These are phyloP conservation scores for Perdita meconis DNA, from an alignment of 2,888 invertebrate genomes.

Conservation along the genomic window DNA sequence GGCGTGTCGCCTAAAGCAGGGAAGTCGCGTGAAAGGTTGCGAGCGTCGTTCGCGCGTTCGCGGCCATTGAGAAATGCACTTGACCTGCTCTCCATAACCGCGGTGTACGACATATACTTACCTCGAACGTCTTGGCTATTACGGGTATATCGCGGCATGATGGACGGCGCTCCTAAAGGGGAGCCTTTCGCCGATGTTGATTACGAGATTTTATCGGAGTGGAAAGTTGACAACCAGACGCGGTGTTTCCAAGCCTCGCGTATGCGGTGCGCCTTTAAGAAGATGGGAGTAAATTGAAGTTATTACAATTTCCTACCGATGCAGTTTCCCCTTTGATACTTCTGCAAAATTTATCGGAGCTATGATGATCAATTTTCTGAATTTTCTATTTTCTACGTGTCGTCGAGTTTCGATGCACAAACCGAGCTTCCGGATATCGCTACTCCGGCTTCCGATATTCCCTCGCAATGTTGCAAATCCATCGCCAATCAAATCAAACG, in stretches of 20 bases:
- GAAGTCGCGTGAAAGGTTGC: constrained; percentile 28
- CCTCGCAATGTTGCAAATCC: no score
- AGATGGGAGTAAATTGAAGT: neutral
- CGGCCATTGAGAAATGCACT: constrained; percentile 42
- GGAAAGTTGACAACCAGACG: constrained; percentile 54
- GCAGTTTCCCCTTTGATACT: neutral
- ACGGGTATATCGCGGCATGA: constrained; percentile 40
- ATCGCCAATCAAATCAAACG: no score
- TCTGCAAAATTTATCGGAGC: no score
- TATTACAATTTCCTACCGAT: neutral
- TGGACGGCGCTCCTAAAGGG: constrained; percentile 51
- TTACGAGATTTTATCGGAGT: constrained; percentile 55
- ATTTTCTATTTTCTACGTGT: no score
- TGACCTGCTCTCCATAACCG: constrained; percentile 51
- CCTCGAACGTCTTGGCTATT: constrained; percentile 38
- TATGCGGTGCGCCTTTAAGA: neutral
- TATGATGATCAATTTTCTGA: no score
- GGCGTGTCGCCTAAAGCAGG: constrained; percentile 18
- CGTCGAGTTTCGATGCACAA: no score
- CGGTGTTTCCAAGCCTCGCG: constrained; percentile 11
- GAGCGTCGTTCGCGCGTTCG: constrained; percentile 12
- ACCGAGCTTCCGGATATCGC: no score
- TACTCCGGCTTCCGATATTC: no score
- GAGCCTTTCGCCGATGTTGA: constrained; percentile 55
- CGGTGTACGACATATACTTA: constrained; percentile 35